Evolutionary conservation across 1,140 invertebrate species (phyloP), one percentile per base, ranked within the genome.

Genomic region (Acyrthosiphon pisum): DNA sequence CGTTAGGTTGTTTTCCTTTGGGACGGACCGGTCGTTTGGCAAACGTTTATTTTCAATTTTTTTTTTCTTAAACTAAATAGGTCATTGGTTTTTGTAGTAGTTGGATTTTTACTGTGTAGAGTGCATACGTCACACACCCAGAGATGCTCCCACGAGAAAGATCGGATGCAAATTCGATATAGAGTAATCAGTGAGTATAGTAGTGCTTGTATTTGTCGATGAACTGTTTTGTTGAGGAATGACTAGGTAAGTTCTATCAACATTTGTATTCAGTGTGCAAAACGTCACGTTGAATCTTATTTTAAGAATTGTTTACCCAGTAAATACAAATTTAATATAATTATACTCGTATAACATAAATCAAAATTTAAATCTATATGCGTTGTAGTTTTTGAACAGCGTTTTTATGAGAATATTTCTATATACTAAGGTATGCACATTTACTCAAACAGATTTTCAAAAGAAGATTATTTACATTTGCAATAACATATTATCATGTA

Each of bases 31-130:
- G 41, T 83, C 76, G 76, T 92, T 84, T 53, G n/a, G 46, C 76
- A 84, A 93, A 93, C 91, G 91, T 84, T 93, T 93, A 84, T 93
- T 93, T 56, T 93, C 76, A 76, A 84, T 93, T 44, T 90, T 90
- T 90, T 41, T 23, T 56, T 44, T 68, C 35, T 44, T 44, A 30
- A 60, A 68, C 48, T 56, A 86, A 86, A 93, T 84, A 35, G 76
- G 48, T 41, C 48, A 53, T 53, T 56, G 81, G 35, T 86, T 84
- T 60, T 68, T 60, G 68, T 90, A 30, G 53, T 44, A 68, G 89
- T 68, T 44, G 53, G 26, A 90, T 60, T 60, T 91, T 48, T 30
- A 30, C 35, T n/a, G 26, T 7, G 23, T 6, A 56, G 9, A 18
- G 11, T 56, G 30, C 9, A 83, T 56, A 44, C 76, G 84, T 56